Conservation (phyloP, 2,888 invertebrate genomes). For the Catocala nupta region DNA sequence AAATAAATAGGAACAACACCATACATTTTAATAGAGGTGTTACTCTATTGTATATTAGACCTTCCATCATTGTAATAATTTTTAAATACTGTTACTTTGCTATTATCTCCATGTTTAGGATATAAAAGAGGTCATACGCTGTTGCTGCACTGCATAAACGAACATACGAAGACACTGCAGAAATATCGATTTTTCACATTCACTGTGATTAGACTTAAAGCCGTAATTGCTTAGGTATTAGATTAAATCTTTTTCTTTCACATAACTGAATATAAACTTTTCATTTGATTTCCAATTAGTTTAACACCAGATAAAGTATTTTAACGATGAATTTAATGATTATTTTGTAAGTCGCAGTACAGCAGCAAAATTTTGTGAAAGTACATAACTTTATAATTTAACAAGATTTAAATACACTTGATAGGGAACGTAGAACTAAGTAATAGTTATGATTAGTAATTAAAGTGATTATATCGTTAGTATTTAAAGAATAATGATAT, state of each 20-base stretch:
- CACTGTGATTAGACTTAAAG: constrained; percentile 35
- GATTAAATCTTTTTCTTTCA: constrained; percentile 14
- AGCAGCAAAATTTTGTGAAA: constrained; percentile 34
- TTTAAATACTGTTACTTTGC: constrained; percentile 22
- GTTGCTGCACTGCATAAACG: constrained; percentile 56
- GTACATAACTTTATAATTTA: constrained; percentile 29
- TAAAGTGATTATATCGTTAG: constrained; percentile 15
- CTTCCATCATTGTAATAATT: constrained; percentile 66
- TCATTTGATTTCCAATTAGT: constrained; percentile 8
- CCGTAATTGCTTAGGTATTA: constrained; percentile 29
- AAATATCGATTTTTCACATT: constrained; percentile 68
- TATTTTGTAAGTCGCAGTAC: constrained; percentile 31
- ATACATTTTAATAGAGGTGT: constrained; percentile 81
- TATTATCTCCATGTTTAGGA: constrained; percentile 29
- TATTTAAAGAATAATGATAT: constrained; percentile 24
- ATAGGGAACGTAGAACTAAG: constrained; percentile 11
- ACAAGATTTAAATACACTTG: constrained; percentile 19
- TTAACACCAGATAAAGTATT: constrained; percentile 14
- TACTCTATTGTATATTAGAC: constrained; percentile 72
- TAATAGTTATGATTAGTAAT: constrained; percentile 11
- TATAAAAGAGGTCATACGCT: constrained; percentile 25
- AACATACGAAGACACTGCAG: constrained; percentile 68
- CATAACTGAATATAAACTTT: constrained; percentile 13
- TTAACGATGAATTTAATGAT: constrained; percentile 15
- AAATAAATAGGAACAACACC: constrained; percentile 80